phyloP scores from a whole-genome alignment of 1,140 invertebrate species.

The Caligus rogercresseyi region DNA sequence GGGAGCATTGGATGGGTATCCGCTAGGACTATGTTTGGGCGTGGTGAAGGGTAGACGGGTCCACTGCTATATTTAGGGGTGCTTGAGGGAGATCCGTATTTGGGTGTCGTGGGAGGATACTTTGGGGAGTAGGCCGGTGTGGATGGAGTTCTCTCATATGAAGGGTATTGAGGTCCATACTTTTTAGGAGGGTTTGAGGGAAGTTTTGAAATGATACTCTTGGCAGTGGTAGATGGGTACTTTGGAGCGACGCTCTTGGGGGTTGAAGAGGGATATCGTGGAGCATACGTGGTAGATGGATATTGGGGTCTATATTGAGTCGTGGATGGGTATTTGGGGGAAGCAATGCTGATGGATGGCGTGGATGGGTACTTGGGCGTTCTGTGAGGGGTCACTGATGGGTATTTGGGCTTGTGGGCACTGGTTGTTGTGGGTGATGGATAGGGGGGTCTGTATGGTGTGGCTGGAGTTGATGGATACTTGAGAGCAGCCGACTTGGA shows the following conservation, averaged over 20 bases:
- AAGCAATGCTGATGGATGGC: neutral
- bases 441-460: neutral
- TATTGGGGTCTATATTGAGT: neutral
- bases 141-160: no score
- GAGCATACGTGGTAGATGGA: neutral
- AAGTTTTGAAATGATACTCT: no score
- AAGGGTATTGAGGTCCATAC: no score
- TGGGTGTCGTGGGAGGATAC: neutral
- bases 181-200: no score
- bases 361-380: neutral
- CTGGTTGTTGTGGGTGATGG: neutral
- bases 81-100: neutral
- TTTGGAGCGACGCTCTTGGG: neutral
- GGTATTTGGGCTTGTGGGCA: neutral
- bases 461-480: neutral
- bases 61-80: no score
- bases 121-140: no score
- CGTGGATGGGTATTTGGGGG: no score
- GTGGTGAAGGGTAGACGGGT: no score
- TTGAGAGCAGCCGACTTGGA: neutral
- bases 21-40: neutral
- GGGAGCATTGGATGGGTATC: neutral
- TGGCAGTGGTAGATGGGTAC: no score
- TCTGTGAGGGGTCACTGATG: neutral
- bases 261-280: neutral